These are phyloP conservation scores for Uropetala carovei DNA, from an alignment of 2,888 invertebrate genomes.

Conservation along the genomic window DNA sequence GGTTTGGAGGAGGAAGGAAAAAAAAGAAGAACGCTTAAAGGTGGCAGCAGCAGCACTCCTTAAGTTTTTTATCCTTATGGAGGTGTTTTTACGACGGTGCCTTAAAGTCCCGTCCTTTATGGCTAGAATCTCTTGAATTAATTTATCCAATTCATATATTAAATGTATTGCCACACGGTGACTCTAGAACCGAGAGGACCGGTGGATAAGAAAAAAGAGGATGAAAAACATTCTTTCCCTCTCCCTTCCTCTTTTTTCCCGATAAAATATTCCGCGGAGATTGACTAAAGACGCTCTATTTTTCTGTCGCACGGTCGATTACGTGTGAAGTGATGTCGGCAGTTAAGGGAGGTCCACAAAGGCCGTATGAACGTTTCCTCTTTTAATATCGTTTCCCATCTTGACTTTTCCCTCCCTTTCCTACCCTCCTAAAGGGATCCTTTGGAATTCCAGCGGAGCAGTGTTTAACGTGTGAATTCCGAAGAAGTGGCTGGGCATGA, in stretches of 20 bases:
- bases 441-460: constrained; percentile 7
- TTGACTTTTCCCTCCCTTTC: constrained; percentile 1
- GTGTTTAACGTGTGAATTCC: neutral
- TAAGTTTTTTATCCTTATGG: neutral
- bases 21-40: neutral
- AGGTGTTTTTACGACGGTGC: constrained; percentile 55
- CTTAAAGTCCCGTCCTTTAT: constrained; percentile 32
- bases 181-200: neutral
- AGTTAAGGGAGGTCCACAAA: constrained; percentile 2
- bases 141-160: constrained; percentile 54
- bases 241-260: neutral
- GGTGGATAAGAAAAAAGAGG: neutral
- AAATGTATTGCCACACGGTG: constrained; percentile 36
- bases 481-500: constrained; percentile 27
- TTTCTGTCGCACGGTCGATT: constrained; percentile 17
- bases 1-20: neutral
- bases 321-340: constrained; percentile 30
- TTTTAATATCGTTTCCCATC: constrained; percentile 30
- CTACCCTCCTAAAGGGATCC: neutral
- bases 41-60: constrained; percentile 34
- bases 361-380: constrained; percentile 8
- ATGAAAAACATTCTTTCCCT: neutral
- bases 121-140: constrained; percentile 42
- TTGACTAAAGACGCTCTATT: constrained; percentile 39
- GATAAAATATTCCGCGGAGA: constrained; percentile 16